These are phyloP conservation scores for Phymanthus crucifer DNA, from an alignment of 92 coral and sea anemone genomes.

Conservation along the genomic window DNA sequence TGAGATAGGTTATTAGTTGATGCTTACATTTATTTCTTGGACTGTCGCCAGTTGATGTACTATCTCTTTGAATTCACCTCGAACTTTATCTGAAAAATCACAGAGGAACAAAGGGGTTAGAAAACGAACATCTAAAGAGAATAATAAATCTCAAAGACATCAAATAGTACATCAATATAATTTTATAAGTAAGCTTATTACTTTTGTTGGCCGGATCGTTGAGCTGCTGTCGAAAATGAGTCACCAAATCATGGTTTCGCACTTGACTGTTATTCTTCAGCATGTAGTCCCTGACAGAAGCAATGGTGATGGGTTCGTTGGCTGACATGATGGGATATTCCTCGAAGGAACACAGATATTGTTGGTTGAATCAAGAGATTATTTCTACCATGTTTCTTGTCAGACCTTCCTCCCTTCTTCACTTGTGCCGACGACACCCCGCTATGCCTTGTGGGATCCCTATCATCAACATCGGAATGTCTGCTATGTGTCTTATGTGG, in stretches of 20 bases:
- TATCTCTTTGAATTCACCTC: slow-evolving; percentile 85
- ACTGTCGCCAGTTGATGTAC: slow-evolving; percentile 83
- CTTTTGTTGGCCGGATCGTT: slow-evolving; percentile 90
- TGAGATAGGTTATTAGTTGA: background rate
- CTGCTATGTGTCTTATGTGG: background rate
- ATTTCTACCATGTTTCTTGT: background rate
- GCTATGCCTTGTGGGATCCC: background rate
- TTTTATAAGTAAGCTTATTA: too few species aligned
- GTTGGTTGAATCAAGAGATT: background rate
- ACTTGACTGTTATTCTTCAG: slow-evolving; percentile 87
- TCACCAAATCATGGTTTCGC: slow-evolving; percentile 82
- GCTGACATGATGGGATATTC: slow-evolving; percentile 53
- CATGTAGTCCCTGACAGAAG: slow-evolving; percentile 86
- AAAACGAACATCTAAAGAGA: background rate
- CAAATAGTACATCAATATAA: too few species aligned
- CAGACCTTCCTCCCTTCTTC: background rate
- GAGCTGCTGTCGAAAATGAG: slow-evolving; percentile 88
- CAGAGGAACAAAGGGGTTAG: background rate
- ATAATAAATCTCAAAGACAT: background rate
- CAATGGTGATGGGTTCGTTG: slow-evolving; percentile 71
- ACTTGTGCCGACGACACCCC: background rate
- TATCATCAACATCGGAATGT: background rate
- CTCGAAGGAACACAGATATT: background rate
- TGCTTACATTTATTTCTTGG: slow-evolving; percentile 79
- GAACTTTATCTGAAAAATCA: slow-evolving; percentile 56